Evolutionary conservation across 2,797 vertebrate genomes (phyloP), one percentile per base, ranked within the genome.

Genomic region (Erpetoichthys calabaricus): DNA sequence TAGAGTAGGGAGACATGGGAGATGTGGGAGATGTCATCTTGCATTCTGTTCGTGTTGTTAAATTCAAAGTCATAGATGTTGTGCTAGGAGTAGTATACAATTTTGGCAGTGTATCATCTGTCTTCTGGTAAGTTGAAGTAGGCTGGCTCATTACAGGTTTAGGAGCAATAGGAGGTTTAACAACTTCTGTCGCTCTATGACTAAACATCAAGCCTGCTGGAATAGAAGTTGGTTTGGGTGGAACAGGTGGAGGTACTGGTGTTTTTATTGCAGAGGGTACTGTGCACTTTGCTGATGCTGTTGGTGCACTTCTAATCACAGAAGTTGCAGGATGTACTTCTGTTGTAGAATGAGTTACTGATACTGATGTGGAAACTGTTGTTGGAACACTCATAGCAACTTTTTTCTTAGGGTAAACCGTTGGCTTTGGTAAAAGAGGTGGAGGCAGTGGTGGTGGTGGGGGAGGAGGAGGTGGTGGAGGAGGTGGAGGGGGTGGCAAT

Each of bases 221-320:
- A 83, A 97, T 91, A 60, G 79, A 88, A 62, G 88, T 72, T 60
- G 95, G 95, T 65, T 98, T 99, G 45, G 95, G 95, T 66, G 95
- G 92, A 63, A 98, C 89, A 59, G 94, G 94, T 63, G 94, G 94
- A 65, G 93, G 93, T 67, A 79, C 72, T 41, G 89, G 71, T 49
- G 89, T 67, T 73, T 91, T 97, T 57, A 74, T 53, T 46, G 64
- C 45, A 63, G 82, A 73, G 64, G 63, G 59, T 8, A 76, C 72
- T 54, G 63, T 67, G 54, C 44, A 71, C 63, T 71, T 81, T 61
- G 64, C 56, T n/a, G 60, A 6, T 59, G 62, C 8, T 58, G 64
- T 55, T 44, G 67, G 56, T 9, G 75, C 70, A 59, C 66, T 58
- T 50, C 67, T 55, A 71, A 66, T 65, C 69, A 74, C 51, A 71